phyloP scores from a whole-genome alignment of 2,797 vertebrate species.

The Toxotes lorentzi region DNA sequence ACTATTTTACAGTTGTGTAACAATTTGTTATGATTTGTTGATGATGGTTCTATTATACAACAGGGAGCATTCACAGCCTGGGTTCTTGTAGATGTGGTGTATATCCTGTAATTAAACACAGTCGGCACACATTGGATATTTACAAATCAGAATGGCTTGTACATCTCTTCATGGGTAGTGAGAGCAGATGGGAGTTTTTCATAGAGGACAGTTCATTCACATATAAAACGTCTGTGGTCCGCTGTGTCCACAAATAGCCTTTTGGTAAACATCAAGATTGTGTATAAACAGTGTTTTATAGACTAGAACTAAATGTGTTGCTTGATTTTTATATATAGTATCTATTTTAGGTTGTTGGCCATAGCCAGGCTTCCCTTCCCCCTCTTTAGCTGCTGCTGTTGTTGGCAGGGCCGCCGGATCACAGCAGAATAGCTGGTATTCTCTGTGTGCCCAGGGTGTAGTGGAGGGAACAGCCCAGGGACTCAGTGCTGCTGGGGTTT shows the following conservation, averaged over 20 bases:
- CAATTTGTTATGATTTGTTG: slow-evolving; percentile 62
- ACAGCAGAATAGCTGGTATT: slow-evolving; percentile 75
- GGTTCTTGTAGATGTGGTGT: slow-evolving; percentile 46
- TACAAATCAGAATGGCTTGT: slow-evolving; percentile 53
- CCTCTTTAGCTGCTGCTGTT: slow-evolving; percentile 77
- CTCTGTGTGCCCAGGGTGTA: slow-evolving; percentile 61
- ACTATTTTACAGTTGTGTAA: slow-evolving; percentile 58
- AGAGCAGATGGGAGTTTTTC: slow-evolving; percentile 56
- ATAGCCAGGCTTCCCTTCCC: slow-evolving; percentile 76
- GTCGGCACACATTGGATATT: slow-evolving; percentile 61
- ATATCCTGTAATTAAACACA: slow-evolving; percentile 67
- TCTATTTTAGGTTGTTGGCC: slow-evolving; percentile 79
- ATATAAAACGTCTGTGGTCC: slow-evolving; percentile 67
- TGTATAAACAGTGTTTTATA: slow-evolving; percentile 76
- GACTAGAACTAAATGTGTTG: slow-evolving; percentile 71
- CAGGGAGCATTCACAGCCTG: slow-evolving; percentile 53
- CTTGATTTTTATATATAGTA: slow-evolving; percentile 70
- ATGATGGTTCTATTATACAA: slow-evolving; percentile 58
- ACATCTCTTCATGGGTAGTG: slow-evolving; percentile 22
- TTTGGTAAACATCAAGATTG: slow-evolving; percentile 76
- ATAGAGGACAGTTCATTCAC: slow-evolving; percentile 70
- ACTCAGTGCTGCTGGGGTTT: slow-evolving; percentile 67
- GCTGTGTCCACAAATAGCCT: slow-evolving; percentile 65
- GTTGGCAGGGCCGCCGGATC: slow-evolving; percentile 70
- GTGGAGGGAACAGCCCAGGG: slow-evolving; percentile 52